A percentile compares a stretch with the other conserved stretches of the same genome.
Conservation (phyloP, 1,140 invertebrate genomes). For the Bombus consobrinus region DNA sequence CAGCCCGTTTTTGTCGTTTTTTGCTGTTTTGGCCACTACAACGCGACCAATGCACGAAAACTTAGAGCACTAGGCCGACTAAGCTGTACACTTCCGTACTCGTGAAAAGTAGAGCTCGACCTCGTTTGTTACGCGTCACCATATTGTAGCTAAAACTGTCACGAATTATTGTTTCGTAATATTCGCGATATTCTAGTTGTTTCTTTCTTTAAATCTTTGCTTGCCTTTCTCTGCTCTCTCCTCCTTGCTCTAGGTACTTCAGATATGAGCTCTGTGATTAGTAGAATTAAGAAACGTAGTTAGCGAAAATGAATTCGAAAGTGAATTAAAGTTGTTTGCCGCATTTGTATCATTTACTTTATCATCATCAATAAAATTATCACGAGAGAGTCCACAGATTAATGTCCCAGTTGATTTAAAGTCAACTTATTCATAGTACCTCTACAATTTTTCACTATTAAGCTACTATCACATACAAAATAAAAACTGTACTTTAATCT, state of each 20-base stretch:
- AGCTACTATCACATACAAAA: not conserved
- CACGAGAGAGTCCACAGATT: not conserved
- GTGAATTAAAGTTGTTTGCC: not conserved
- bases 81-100: conserved; percentile 25
- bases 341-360: not conserved
- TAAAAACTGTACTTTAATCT: not conserved
- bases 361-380: not conserved
- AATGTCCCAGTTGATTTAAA: not conserved
- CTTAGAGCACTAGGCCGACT: conserved; percentile 4
- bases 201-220: no score
- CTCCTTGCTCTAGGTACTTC: not conserved
- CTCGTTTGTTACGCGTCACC: conserved; percentile 23
- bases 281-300: not conserved
- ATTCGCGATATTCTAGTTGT: not conserved
- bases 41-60: conserved; percentile 20
- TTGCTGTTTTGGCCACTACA: not conserved
- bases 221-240: no score
- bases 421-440: not conserved
- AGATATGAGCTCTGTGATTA: not conserved
- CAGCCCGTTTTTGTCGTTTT: not conserved
- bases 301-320: not conserved
- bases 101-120: conserved; percentile 50
- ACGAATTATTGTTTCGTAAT: conserved; percentile 46
- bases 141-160: conserved; percentile 44
- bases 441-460: not conserved